Base-by-base conservation (phyloP, 2,113 vertebrate species). In the Carlito syrichta region DNA sequence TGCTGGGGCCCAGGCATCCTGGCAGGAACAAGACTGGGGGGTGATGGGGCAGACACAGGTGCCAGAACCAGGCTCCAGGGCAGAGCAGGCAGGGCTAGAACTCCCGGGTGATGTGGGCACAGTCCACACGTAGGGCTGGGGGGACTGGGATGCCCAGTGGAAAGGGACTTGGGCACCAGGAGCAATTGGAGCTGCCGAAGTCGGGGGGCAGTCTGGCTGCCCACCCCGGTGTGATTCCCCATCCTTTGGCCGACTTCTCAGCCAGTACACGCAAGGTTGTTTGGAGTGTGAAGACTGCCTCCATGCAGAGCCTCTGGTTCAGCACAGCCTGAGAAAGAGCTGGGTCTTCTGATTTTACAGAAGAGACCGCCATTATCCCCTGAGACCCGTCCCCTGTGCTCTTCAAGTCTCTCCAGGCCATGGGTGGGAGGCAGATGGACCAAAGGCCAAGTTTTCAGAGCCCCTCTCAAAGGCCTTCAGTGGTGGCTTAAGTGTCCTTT, bases 1-100 rank as follows among this genome's bases (percentile, higher is more conserved):
- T 1, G 0, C 5, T 6, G 14, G 35, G n/a, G 14, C 25, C 45
- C 3, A 3, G 12, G 30, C 6, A 16, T 30, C 16, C 16, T 0
- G 11, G 8, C 8, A 45, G 22, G 23, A n/a, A 19, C 48, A 81
- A 30, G 17, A 17, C 40, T 10, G 22, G 30, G 27, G 27, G 77
- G 20, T 1, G 17, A 17, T 2, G 2, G 2, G 19, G 3, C 32
- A 71, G 19, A 69, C 16, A 63, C 1, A 6, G 30, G n/a, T 32
- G 13, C 17, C 35, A 16, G 25, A 79, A 20, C 32, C 8, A 13
- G 30, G 68, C 5, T 19, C 30, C 23, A 30, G 22, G 38, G 19
- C 3, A 9, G 5, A 81, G n/a, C 10, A 79, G 66, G 43, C 48
- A 32, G 27, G 32, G 16, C 73, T 14, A 14, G 50, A 78, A 22